Evolutionary conservation across 2,888 invertebrate species (phyloP).

Genomic region (Pheosia gnoma): DNA sequence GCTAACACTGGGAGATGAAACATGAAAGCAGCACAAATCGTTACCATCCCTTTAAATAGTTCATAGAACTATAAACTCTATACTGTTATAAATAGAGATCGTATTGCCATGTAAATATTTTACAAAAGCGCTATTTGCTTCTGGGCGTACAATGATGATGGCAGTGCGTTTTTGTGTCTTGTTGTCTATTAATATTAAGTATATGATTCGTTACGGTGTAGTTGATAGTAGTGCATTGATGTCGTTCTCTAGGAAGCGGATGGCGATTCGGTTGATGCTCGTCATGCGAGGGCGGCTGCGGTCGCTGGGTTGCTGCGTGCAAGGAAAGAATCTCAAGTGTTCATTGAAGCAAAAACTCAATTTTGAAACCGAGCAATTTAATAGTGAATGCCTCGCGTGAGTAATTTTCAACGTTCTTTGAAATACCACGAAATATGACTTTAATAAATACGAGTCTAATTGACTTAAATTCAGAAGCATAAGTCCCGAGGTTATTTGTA

Average conservation of each 20-base stretch:
- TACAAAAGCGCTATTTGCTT: constrained; percentile 18
- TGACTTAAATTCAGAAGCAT: background rate
- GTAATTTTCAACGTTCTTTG: background rate
- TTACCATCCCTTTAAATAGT: constrained; percentile 29
- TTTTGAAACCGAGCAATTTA: constrained; percentile 8
- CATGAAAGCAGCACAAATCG: constrained; percentile 34
- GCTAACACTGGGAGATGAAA: constrained; percentile 40
- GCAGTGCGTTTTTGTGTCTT: constrained; percentile 23
- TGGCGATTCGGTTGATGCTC: constrained; percentile 44
- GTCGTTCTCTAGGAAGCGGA: constrained; percentile 46
- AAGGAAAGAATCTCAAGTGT: constrained; percentile 25
- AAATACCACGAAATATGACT: background rate
- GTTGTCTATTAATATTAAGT: constrained; percentile 26
- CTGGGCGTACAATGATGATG: constrained; percentile 11
- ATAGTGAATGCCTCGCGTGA: background rate
- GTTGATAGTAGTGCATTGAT: constrained; percentile 42
- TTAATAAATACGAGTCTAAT: background rate
- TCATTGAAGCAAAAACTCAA: constrained; percentile 21
- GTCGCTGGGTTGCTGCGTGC: constrained; percentile 24
- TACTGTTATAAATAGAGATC: constrained; percentile 19
- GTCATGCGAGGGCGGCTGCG: constrained; percentile 51
- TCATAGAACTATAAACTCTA: constrained; percentile 23
- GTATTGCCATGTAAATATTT: constrained; percentile 23
- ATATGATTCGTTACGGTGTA: constrained; percentile 29
- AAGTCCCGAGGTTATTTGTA: background rate